Conservation (phyloP, 2,888 invertebrate genomes). For the Geophilus truncorum region DNA sequence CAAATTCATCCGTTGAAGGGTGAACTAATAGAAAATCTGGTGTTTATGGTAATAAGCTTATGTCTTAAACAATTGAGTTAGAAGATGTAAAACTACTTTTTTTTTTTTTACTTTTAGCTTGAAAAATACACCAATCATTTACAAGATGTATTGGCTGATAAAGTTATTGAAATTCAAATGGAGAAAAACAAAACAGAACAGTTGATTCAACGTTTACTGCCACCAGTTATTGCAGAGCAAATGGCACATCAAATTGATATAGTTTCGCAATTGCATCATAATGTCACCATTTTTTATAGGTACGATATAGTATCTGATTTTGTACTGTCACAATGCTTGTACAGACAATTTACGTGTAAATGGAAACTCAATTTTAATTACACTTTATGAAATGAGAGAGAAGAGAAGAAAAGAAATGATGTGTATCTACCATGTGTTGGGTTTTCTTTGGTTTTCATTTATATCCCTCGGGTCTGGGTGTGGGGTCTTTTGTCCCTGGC, state of each 20-base stretch:
- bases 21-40: slow-evolving; percentile 16
- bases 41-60: neutral
- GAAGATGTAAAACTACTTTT: too few species aligned
- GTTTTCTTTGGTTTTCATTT: too few species aligned
- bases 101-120: neutral
- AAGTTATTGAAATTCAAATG: neutral
- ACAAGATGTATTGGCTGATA: neutral
- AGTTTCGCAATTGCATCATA: neutral
- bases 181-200: neutral
- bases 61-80: neutral
- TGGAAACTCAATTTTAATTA: neutral
- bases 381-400: too few species aligned
- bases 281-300: neutral
- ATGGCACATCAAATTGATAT: neutral
- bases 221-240: neutral
- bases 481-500: too few species aligned
- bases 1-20: too few species aligned
- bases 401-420: too few species aligned
- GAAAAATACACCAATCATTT: slow-evolving; percentile 3
- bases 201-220: neutral
- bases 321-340: neutral
- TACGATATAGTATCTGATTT: neutral
- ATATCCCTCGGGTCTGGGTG: too few species aligned
- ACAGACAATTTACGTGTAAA: neutral
- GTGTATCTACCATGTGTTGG: too few species aligned